phyloP scores from a whole-genome alignment of 2,113 vertebrate species.

The Orientallactaga bullata region DNA sequence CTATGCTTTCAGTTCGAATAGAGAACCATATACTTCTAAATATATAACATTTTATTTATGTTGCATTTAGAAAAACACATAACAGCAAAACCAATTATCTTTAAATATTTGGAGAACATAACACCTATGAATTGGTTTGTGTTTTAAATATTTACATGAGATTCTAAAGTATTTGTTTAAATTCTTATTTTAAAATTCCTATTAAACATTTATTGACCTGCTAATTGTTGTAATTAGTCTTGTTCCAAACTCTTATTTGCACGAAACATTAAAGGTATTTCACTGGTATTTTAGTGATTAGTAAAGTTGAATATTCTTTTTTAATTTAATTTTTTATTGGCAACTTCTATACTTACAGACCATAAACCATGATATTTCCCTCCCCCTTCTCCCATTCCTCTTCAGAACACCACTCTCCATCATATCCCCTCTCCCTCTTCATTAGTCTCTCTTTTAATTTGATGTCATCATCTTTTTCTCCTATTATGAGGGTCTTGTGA shows the following conservation, averaged over 20 bases:
- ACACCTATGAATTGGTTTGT: neutral
- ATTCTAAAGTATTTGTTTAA: neutral
- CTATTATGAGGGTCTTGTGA: no score
- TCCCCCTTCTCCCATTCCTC: no score
- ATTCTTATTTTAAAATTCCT: neutral
- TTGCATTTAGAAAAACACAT: neutral
- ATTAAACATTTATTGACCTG: neutral
- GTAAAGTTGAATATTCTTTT: neutral
- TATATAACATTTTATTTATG: neutral
- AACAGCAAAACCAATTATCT: neutral
- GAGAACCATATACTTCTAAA: neutral
- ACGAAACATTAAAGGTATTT: slow-evolving; percentile 10
- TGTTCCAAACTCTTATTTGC: neutral
- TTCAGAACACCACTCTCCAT: no score
- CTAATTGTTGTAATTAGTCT: neutral
- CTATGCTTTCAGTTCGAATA: neutral
- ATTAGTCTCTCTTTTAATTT: no score
- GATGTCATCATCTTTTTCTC: no score
- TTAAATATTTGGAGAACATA: neutral
- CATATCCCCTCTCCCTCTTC: no score
- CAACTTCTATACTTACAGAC: no score
- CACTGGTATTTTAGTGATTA: neutral
- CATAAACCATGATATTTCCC: no score
- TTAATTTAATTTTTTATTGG: no score
- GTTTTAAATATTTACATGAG: slow-evolving; percentile 25